Evolutionary conservation across 1,140 invertebrate species (phyloP), one percentile per base, ranked within the genome.

Genomic region (Cepaea nemoralis): DNA sequence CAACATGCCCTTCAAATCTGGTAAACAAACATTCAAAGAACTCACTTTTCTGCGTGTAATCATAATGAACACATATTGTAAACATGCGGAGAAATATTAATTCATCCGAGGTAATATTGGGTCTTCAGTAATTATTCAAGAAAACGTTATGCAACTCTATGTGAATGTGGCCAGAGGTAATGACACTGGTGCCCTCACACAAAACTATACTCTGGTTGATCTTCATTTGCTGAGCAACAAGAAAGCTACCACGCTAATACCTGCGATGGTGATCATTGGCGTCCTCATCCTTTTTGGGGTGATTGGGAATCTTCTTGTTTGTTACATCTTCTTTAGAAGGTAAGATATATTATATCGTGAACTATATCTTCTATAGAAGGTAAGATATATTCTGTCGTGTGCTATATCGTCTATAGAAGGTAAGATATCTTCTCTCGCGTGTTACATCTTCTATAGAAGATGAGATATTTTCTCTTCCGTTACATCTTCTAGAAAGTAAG

Each of bases 321-420:
- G 67, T 48, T 81, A 75, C 50, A 37, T 81, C 39, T 75, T 70
- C 48, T 24, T n/a, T n/a, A 22, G 14, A 16, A 73, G 70, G 70
- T 73, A 42, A 10, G 22, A 35, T 69, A 6, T 10, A 27, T 66
- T 27, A 27, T 14, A 10, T 14, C 31, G 10, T 27, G 31, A n/a
- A 66, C 31, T 8, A 66, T n/a, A n/a, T 12, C 24, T 33, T 66
- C 24, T 14, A 12, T 66, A 66, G 27, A 10, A 14, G 31, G 12
- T 14, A 12, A n/a, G 12, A 66, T 27, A 10, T 27, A 66, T 66
- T n/a, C n/a, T n/a, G n/a, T n/a, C n/a, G 31, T 27, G 27, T 66
- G 31, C 10, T 12, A 14, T 6, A 8, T 12, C 27, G 31, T 66
- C 6, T 66, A n/a, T 66, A 66, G 12, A 10, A 10, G 27, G 6